Evolutionary conservation across 2,113 vertebrate species (phyloP).

Genomic region (Dipodomys spectabilis): DNA sequence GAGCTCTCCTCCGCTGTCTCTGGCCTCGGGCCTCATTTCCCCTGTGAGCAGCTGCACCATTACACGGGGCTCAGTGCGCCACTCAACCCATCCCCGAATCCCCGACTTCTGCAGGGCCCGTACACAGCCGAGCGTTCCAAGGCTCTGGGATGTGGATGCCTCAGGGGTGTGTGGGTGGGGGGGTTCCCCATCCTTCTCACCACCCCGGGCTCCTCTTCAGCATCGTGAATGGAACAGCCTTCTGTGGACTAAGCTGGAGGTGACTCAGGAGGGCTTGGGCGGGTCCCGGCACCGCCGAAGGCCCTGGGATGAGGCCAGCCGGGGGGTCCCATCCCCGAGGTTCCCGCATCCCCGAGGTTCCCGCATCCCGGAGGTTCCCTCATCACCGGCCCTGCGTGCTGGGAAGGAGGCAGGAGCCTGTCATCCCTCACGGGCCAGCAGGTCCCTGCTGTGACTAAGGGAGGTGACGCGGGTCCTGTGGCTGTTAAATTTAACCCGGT

Average conservation of each 20-base stretch:
- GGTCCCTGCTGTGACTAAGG: background rate
- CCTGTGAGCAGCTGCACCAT: background rate
- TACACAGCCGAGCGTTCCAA: background rate
- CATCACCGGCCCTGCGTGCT: no score
- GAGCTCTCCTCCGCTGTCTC: background rate
- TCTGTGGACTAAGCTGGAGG: no score
- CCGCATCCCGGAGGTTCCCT: no score
- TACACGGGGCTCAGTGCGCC: background rate
- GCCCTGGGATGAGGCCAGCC: no score
- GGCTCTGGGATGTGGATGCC: rapidly evolving
- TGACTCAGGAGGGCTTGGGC: no score
- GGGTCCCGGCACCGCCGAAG: no score
- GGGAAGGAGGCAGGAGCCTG: no score
- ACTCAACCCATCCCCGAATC: no score
- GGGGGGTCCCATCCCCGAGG: no score
- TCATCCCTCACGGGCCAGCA: background rate
- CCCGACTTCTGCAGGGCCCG: no score
- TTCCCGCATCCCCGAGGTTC: no score
- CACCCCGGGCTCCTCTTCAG: background rate
- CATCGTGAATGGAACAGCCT: no score
- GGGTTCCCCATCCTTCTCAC: background rate
- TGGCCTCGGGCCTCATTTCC: background rate
- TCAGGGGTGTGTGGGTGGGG: background rate
- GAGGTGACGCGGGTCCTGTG: slow-evolving; percentile 12
- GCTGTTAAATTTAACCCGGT: slow-evolving; percentile 35